Base-by-base conservation (phyloP, 2,797 vertebrate species). In the Trachurus trachurus region DNA sequence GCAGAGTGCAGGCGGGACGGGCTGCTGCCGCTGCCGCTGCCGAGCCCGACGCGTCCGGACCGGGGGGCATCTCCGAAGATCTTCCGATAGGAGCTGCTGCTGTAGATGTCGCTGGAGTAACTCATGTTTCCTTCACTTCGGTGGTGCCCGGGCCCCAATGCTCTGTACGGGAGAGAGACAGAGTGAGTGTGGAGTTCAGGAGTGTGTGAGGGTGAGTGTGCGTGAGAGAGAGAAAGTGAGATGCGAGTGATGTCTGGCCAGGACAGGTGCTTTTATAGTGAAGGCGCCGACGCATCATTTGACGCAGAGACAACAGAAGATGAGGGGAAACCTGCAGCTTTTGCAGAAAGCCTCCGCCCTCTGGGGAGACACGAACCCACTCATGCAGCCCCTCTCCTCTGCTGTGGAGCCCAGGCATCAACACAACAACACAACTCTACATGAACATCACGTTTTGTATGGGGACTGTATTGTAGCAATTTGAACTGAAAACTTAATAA, bases 51-150 rank as follows among this genome's bases (percentile, higher is more conserved):
- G 26, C 93, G 94, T 0, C 92, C 90, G 57, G 93, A 86, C 26
- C 95, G 92, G 6, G 95, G 94, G 1, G 94, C 91, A 61, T 96
- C 95, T 59, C 95, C 94, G 74, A 96, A 96, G 66, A 96, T 93
- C 93, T 94, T 95, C 92, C 94, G 91, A 78, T 95, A 96, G 81
- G 95, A 96, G 87, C 95, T 95, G 93, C 92, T 93, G 78, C 93
- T 84, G 88, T 92, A 95, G 58, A 94, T 84, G 10, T 94, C 94
- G 81, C 90, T 54, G 88, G 90, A 83, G 78, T 85, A 96, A 92
- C 95, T 95, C 95, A 96, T 96, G 90, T 6, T 90, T 82, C 39
- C 74, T 71, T 64, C 39, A 22, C 12, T 10, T 56, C 0, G 50
- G 39, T 31, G 79, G 45, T 34, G 81, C 66, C 76, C 58, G 74